phyloP scores from a whole-genome alignment of 2,888 invertebrate genomes.

The Diloba caeruleocephala region DNA sequence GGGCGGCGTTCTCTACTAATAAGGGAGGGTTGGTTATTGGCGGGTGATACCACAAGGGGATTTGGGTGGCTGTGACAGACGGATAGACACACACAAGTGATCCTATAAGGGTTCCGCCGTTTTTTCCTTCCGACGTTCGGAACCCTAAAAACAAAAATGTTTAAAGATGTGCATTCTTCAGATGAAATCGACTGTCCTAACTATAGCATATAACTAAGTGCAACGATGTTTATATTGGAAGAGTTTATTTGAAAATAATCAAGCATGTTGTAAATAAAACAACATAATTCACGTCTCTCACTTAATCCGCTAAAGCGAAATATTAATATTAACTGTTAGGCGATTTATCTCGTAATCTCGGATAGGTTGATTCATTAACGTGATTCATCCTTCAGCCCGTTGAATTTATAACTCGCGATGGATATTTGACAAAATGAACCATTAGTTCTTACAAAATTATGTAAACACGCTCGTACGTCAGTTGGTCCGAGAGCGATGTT shows the following conservation, averaged over 20 bases:
- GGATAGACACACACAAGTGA: too few species aligned
- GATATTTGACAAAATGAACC: conserved; percentile 79
- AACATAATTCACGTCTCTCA: conserved; percentile 69
- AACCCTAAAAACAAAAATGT: too few species aligned
- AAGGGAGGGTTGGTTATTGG: too few species aligned
- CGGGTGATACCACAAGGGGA: too few species aligned
- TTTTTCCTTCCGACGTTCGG: too few species aligned
- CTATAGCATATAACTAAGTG: too few species aligned
- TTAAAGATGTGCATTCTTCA: too few species aligned
- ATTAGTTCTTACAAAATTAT: conserved; percentile 77
- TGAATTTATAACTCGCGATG: conserved; percentile 55
- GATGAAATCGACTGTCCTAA: too few species aligned
- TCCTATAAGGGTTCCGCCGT: too few species aligned
- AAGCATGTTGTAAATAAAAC: conserved; percentile 39
- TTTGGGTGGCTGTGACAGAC: too few species aligned
- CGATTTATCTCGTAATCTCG: conserved; percentile 79
- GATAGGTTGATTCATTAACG: conserved; percentile 77
- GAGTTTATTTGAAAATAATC: conserved; percentile 18
- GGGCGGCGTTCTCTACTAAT: too few species aligned
- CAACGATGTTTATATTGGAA: conserved; percentile 7
- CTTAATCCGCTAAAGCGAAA: conserved; percentile 78
- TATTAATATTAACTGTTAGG: conserved; percentile 75
- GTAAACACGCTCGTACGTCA: conserved; percentile 74
- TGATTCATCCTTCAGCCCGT: conserved; percentile 71
- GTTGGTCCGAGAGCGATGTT: conserved; percentile 49